Evolutionary conservation across 2,888 invertebrate species (phyloP).

Genomic region (Eledone cirrhosa): DNA sequence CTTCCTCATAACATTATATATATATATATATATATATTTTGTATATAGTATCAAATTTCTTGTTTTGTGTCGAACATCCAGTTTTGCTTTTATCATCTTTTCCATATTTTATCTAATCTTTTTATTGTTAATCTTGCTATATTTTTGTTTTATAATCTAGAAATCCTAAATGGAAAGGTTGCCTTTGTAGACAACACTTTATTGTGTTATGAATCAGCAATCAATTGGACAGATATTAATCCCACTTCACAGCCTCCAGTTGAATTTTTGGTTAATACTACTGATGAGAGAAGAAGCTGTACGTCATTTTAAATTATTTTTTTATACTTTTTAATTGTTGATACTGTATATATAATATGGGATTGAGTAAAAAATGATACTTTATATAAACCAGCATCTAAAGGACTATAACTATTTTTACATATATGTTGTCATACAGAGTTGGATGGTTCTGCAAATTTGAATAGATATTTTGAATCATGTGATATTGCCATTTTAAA

Average conservation of each 20-base stretch:
- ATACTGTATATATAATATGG: too few relatives aligned
- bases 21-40: too few relatives aligned
- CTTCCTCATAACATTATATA: too few relatives aligned
- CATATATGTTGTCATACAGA: too few relatives aligned
- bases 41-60: too few relatives aligned
- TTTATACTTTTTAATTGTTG: too few relatives aligned
- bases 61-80: not conserved
- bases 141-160: conserved; percentile 66
- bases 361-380: too few relatives aligned
- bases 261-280: conserved; percentile 69
- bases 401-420: too few relatives aligned
- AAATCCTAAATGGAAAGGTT: conserved; percentile 89
- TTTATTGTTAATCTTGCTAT: not conserved
- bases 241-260: conserved; percentile 70
- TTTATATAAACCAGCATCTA: too few relatives aligned
- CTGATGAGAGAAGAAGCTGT: conserved; percentile 77
- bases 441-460: too few relatives aligned
- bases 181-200: conserved; percentile 94
- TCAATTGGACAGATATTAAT: conserved; percentile 88
- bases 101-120: not conserved
- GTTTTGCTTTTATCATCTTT: not conserved
- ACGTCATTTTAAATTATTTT: conserved; percentile 51
- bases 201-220: conserved; percentile 89
- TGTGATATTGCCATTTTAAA: too few relatives aligned
- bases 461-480: too few relatives aligned